phyloP scores from a whole-genome alignment of 2,888 invertebrate species.

The Papilio gigon region DNA sequence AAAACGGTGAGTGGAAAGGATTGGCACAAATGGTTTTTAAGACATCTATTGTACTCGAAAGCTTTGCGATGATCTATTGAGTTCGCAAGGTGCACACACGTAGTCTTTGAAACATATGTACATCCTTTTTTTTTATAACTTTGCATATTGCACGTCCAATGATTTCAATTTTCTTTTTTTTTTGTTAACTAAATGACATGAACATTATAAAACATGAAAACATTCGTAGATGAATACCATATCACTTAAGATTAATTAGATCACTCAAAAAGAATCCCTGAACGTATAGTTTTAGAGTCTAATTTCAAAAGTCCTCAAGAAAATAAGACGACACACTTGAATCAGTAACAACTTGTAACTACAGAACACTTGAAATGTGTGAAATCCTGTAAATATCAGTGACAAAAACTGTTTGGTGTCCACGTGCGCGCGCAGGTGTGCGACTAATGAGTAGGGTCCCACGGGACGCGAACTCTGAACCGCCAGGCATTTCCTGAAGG shows the following conservation, averaged over 20 bases:
- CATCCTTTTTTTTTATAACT: not conserved
- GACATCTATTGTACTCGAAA: conserved; percentile 53
- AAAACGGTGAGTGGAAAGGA: conserved; percentile 55
- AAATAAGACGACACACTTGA: conserved; percentile 34
- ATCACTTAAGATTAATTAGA: not conserved
- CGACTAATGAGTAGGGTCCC: conserved; percentile 61
- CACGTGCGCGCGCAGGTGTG: conserved; percentile 67
- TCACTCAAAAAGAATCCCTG: not conserved
- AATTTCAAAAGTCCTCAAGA: not conserved
- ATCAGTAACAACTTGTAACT: conserved; percentile 57
- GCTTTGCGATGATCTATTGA: conserved; percentile 47
- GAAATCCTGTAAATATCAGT: conserved; percentile 58
- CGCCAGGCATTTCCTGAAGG: conserved; percentile 64
- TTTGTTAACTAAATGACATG: no score
- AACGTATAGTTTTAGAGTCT: not conserved
- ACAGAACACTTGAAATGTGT: conserved; percentile 60
- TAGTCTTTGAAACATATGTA: not conserved
- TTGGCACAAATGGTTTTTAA: conserved; percentile 59
- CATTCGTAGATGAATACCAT: not conserved
- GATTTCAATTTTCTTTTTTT: not conserved
- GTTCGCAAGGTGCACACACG: conserved; percentile 58
- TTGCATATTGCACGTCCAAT: not conserved
- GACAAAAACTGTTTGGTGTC: conserved; percentile 59
- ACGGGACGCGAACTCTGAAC: conserved; percentile 69
- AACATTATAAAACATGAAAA: not conserved